These are phyloP conservation scores for Eupeodes luniger DNA, from an alignment of 2,888 invertebrate species.

Conservation along the genomic window DNA sequence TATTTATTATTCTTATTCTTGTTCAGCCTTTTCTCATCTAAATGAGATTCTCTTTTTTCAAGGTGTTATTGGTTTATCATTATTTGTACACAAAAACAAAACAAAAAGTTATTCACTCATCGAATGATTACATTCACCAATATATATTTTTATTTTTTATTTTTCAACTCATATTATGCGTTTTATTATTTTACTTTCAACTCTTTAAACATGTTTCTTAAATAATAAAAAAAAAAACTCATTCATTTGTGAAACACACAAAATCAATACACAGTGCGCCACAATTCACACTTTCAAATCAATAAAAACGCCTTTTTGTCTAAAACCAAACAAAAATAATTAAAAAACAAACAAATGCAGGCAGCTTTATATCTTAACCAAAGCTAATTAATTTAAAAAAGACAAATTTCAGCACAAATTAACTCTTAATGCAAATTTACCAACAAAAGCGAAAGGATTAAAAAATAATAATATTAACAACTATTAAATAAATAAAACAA, in stretches of 20 bases:
- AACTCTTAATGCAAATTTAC: conserved; percentile 42
- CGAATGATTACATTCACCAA: conserved; percentile 35
- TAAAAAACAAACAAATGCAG: conserved; percentile 22
- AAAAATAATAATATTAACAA: background rate
- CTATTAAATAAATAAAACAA: conserved; percentile 27
- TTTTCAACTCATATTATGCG: conserved; percentile 11
- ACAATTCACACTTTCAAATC: conserved; percentile 44
- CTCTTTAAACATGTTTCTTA: background rate
- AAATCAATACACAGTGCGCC: conserved; percentile 34
- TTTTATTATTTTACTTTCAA: background rate
- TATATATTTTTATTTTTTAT: conserved; percentile 2
- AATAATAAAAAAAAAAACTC: conserved; percentile 14
- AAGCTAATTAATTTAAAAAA: conserved; percentile 36
- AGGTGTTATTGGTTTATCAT: conserved; percentile 50
- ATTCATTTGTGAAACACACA: conserved; percentile 63
- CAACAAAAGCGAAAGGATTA: conserved; percentile 49
- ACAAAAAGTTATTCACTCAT: conserved; percentile 38
- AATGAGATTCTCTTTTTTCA: background rate
- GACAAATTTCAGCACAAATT: conserved; percentile 56
- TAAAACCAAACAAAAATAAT: background rate
- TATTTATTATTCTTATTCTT: background rate
- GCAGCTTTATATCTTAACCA: conserved; percentile 48
- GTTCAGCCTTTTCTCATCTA: background rate
- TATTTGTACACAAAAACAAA: conserved; percentile 37
- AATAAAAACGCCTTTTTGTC: conserved; percentile 44